phyloP scores from a whole-genome alignment of 1,140 invertebrate species.

The Hormaphis cornu region DNA sequence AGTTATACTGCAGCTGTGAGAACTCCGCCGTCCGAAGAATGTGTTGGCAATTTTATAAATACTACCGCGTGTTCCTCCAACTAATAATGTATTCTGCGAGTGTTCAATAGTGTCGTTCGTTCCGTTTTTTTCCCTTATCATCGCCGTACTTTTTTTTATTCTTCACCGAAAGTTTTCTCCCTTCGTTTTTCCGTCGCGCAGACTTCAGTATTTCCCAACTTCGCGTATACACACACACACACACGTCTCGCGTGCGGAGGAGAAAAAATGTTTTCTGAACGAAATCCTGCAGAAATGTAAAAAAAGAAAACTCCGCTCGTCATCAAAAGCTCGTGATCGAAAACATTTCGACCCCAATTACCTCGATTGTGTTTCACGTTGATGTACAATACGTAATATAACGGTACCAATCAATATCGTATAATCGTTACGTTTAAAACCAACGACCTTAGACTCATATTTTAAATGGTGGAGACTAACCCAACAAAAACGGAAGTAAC shows the following conservation, averaged over 20 bases:
- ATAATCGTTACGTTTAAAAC: no score
- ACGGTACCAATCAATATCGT: no score
- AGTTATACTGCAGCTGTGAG: slow-evolving; percentile 12
- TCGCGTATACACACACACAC: slow-evolving; percentile 13
- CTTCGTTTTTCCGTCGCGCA: background rate
- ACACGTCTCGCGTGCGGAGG: background rate
- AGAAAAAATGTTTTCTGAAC: background rate
- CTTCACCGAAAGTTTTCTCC: slow-evolving; percentile 8
- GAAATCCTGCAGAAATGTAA: background rate
- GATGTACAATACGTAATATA: background rate
- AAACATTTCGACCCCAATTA: slow-evolving; percentile 13
- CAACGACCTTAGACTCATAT: no score
- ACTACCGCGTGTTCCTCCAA: slow-evolving; percentile 10
- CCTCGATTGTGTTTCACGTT: background rate
- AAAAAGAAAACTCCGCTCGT: slow-evolving; percentile 4
- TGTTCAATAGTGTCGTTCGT: slow-evolving; percentile 30
- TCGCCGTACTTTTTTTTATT: background rate
- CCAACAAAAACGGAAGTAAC: no score
- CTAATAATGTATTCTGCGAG: slow-evolving; percentile 30
- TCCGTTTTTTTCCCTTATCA: slow-evolving; percentile 19
- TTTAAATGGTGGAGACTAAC: no score
- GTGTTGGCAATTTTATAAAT: slow-evolving; percentile 29
- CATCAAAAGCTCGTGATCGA: background rate
- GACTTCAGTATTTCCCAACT: slow-evolving; percentile 20
- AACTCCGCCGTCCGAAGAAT: background rate